Conservation (phyloP, 2,113 vertebrate genomes). For the Lonchura striata region DNA sequence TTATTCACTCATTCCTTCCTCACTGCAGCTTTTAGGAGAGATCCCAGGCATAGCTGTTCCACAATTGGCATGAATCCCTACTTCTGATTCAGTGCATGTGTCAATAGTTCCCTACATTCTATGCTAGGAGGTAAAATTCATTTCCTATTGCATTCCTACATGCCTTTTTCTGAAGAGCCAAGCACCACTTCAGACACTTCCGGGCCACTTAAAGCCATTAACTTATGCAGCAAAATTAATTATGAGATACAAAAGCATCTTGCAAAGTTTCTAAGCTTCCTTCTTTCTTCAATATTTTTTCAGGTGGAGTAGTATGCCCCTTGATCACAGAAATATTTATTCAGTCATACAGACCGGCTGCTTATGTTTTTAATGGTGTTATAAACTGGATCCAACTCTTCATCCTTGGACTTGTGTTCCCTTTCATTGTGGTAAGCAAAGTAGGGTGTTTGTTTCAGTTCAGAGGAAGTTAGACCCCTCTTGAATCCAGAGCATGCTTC, state of each 20-base stretch:
- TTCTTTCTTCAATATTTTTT: background rate
- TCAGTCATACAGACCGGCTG: conserved; percentile 78
- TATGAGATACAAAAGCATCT: background rate
- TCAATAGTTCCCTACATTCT: background rate
- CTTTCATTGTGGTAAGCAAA: conserved; percentile 78
- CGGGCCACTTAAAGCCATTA: background rate
- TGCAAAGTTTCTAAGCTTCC: background rate
- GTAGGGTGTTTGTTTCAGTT: background rate
- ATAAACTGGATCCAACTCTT: conserved; percentile 79
- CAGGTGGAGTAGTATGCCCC: conserved; percentile 71
- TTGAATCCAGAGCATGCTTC: background rate
- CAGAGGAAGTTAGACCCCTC: background rate
- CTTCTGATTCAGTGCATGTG: background rate
- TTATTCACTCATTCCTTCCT: background rate
- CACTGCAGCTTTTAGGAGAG: background rate
- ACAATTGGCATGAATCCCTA: background rate
- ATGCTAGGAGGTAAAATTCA: background rate
- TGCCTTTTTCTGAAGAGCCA: background rate
- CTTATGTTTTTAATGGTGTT: conserved; percentile 67
- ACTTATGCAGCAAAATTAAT: background rate
- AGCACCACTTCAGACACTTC: background rate
- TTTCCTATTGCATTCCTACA: background rate
- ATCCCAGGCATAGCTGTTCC: background rate
- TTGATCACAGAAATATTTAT: conserved; percentile 79
- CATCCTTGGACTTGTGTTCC: conserved; percentile 78